Conservation (phyloP, 2,113 vertebrate species). For the Protobothrops mucrosquamatus region DNA sequence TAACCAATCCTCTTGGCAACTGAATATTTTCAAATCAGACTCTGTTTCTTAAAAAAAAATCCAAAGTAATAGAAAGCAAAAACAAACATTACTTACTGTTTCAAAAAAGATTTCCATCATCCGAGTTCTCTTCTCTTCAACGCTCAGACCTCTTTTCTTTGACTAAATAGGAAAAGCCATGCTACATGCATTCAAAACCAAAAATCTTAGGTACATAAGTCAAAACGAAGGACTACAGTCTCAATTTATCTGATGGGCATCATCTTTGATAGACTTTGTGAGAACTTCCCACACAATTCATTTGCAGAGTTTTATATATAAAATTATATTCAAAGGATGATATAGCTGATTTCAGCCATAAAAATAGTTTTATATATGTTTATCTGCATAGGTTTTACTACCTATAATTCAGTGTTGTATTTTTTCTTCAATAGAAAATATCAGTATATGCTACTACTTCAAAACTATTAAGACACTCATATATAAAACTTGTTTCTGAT, state of each 20-base stretch:
- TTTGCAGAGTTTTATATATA: neutral
- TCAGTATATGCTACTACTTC: neutral
- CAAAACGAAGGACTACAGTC: neutral
- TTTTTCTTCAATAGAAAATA: neutral
- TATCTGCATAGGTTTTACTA: neutral
- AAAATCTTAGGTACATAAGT: neutral
- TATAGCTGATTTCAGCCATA: neutral
- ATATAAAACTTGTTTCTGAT: neutral
- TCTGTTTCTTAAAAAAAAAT: neutral
- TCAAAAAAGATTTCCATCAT: conserved; percentile 99
- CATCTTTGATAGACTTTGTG: neutral
- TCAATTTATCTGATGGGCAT: neutral
- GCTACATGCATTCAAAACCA: conserved; percentile 1
- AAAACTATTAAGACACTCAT: neutral
- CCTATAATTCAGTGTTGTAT: neutral
- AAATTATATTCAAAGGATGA: neutral
- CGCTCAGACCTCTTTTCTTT: conserved; percentile 93
- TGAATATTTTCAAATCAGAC: neutral
- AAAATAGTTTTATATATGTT: neutral
- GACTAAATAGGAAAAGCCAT: conserved; percentile 72
- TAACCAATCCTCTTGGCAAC: neutral
- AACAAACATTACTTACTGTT: conserved; percentile 75
- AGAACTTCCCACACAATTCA: neutral
- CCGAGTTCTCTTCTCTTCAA: conserved; percentile 92
- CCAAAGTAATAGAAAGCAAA: neutral